Evolutionary conservation across 2,888 invertebrate species (phyloP).

Genomic region (Pandemis heparana): DNA sequence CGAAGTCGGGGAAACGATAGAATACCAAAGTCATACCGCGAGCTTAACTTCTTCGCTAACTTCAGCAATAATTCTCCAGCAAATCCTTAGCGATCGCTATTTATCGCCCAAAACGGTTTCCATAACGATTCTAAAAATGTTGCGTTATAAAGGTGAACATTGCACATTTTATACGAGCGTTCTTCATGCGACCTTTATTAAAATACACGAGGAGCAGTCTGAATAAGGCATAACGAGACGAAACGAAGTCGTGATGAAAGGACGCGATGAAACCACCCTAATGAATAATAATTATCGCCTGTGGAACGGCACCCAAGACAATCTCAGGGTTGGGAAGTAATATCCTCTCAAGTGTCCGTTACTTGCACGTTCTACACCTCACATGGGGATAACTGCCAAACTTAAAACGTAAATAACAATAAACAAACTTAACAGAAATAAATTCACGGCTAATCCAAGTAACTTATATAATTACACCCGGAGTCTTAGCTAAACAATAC

Average conservation of each 20-base stretch:
- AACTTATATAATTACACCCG: background rate
- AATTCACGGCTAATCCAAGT: background rate
- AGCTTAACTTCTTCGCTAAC: slow-evolving; percentile 35
- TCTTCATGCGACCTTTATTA: slow-evolving; percentile 64
- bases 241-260: slow-evolving; percentile 69
- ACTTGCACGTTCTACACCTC: background rate
- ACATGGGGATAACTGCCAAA: slow-evolving; percentile 11
- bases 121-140: slow-evolving; percentile 32
- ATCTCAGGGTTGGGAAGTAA: slow-evolving; percentile 49
- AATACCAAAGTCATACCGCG: slow-evolving; percentile 37
- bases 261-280: slow-evolving; percentile 62
- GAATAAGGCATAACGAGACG: slow-evolving; percentile 76
- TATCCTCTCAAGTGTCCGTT: slow-evolving; percentile 14
- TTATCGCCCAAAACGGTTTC: slow-evolving; percentile 30
- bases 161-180: slow-evolving; percentile 46
- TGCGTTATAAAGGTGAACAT: slow-evolving; percentile 15
- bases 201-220: slow-evolving; percentile 65
- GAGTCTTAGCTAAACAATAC: background rate
- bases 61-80: slow-evolving; percentile 35
- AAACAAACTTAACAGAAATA: slow-evolving; percentile 2
- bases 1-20: slow-evolving; percentile 29
- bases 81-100: slow-evolving; percentile 40
- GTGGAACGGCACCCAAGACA: slow-evolving; percentile 61
- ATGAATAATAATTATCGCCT: slow-evolving; percentile 76
- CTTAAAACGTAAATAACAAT: background rate